Base-by-base conservation (phyloP, 2,797 vertebrate species). In the Carduelis carduelis region DNA sequence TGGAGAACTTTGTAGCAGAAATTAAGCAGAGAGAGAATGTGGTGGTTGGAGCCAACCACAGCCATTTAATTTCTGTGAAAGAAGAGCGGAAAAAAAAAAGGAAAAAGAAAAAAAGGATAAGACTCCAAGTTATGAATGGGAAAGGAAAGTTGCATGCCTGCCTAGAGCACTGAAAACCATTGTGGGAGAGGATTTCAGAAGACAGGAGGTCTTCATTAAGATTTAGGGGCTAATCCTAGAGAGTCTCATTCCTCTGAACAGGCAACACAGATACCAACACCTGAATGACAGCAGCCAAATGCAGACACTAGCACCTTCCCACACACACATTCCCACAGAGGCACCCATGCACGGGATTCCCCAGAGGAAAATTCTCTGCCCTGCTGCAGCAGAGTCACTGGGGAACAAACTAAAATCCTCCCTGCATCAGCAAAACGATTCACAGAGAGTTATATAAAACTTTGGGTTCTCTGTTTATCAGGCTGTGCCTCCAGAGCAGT, bases 1-100 rank as follows among this genome's bases (percentile, higher is more conserved):
- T 86, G 83, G 80, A 95, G 87, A 97, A 97, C 96, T 96, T 91
- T 96, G 94, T 74, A 94, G 94, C 95, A 96, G 93, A 96, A 96
- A 96, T 89, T 95, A 91, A 96, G 91, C 87, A 56, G 63, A 89
- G 69, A 84, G 85, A 95, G 91, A 94, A 93, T 90, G 87, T 65
- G 50, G 59, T 65, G 72, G 81, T 71, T 76, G 52, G 90, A 95
- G 90, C 92, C 87, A 95, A 88, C 94, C 64, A 87, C 83, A 82
- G 76, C 66, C 92, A 93, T 93, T 96, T 96, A 79, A 89, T 96
- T 93, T 94, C 85, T 87, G 76, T 96, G 85, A 95, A 96, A 94
- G 74, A 76, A 50, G 11, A 87, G 28, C 4, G 23, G 12, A 14
- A 12, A 52, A 12, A 52, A 80, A 57, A 17, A 16, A 6, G 3